phyloP scores from a whole-genome alignment of 1,140 invertebrate species.

The Drosophila murphyi region DNA sequence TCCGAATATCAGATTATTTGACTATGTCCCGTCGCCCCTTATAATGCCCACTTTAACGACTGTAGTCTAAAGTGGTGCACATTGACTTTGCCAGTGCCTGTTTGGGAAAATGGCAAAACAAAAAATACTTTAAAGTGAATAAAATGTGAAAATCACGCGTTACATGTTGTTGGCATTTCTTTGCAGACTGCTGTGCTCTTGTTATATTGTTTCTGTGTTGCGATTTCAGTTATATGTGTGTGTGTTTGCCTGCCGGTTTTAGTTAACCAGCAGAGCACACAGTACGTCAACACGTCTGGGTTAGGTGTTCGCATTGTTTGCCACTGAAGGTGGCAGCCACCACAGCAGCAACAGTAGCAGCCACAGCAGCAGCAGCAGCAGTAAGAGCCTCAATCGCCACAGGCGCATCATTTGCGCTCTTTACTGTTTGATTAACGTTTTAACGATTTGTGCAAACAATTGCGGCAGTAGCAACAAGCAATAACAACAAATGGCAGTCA shows the following conservation, averaged over 20 bases:
- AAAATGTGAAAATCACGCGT: constrained; percentile 40
- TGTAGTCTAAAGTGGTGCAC: constrained; percentile 20
- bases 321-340: constrained; percentile 27
- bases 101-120: constrained; percentile 41
- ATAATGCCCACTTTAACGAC: constrained; percentile 7
- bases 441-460: constrained; percentile 81
- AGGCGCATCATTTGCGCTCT: constrained; percentile 70
- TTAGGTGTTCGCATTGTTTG: constrained; percentile 57
- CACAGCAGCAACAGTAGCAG: background rate
- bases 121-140: constrained; percentile 43
- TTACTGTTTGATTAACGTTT: constrained; percentile 80
- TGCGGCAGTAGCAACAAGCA: constrained; percentile 57
- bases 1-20: constrained; percentile 35
- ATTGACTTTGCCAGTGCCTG: constrained; percentile 21
- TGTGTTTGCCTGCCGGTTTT: constrained; percentile 50
- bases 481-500: constrained; percentile 13
- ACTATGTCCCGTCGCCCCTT: no score
- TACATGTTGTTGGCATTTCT: constrained; percentile 32
- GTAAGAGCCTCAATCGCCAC: constrained; percentile 24
- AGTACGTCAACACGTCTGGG: constrained; percentile 19
- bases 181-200: constrained; percentile 8
- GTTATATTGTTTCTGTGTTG: constrained; percentile 12
- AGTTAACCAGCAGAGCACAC: constrained; percentile 61
- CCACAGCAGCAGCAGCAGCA: constrained; percentile 10
- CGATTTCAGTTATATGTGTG: no score